Evolutionary conservation across 2,113 vertebrate genomes (phyloP).

Genomic region (Gymnobelideus leadbeateri): DNA sequence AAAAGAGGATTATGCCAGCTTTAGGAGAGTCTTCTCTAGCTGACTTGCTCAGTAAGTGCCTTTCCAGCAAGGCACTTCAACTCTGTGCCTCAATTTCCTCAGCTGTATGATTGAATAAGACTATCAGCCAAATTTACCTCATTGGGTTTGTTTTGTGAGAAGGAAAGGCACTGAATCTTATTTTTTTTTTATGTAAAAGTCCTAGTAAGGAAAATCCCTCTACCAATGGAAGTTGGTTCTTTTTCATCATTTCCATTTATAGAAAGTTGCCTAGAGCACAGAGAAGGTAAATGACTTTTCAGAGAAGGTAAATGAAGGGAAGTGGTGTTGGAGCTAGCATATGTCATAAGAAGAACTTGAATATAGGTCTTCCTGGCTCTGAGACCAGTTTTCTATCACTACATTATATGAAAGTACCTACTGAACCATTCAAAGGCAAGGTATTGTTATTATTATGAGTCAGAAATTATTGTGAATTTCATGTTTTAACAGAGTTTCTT

Average conservation of each 20-base stretch:
- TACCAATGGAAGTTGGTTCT: not conserved
- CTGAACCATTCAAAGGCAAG: not conserved
- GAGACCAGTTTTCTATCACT: not conserved
- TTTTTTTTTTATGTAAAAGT: not conserved
- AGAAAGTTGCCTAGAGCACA: not conserved
- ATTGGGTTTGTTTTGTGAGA: not conserved
- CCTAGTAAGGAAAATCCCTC: not conserved
- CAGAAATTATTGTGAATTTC: not conserved
- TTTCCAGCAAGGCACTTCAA: constrained; percentile 21
- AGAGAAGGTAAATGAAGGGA: no score
- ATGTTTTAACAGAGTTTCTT: not conserved
- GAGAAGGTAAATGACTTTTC: not conserved
- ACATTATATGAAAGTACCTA: no score
- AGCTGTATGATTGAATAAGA: constrained; percentile 13
- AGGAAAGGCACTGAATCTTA: not conserved
- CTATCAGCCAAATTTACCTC: constrained; percentile 4
- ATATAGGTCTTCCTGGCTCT: not conserved
- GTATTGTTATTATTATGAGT: not conserved
- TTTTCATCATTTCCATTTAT: not conserved
- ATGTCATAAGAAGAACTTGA: not conserved
- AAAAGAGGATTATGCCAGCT: constrained; percentile 7
- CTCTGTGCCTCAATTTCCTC: constrained; percentile 32
- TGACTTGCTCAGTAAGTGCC: constrained; percentile 7
- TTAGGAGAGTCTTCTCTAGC: constrained; percentile 13
- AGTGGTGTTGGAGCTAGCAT: not conserved